Evolutionary conservation across 2,888 invertebrate genomes (phyloP).

Genomic region (Gymnocheta viridis): DNA sequence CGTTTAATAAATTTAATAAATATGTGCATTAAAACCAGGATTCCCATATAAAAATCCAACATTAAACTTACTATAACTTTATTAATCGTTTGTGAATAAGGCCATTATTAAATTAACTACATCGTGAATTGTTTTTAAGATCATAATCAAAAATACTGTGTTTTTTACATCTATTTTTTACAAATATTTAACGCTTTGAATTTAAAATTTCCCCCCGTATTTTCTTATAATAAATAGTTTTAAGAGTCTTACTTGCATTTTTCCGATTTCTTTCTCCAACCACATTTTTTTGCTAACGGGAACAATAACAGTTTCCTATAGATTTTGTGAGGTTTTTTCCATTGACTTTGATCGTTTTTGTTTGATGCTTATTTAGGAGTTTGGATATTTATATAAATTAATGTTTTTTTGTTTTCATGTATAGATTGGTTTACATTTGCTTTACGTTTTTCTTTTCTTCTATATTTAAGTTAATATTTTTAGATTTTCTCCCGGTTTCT

Average conservation of each 20-base stretch:
- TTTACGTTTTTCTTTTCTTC: constrained; percentile 24
- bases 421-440: constrained; percentile 51
- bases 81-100: too few relatives aligned
- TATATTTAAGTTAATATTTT: constrained; percentile 47
- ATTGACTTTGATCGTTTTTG: constrained; percentile 14
- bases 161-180: neutral
- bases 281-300: neutral
- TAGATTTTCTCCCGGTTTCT: constrained; percentile 47
- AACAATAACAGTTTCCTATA: neutral
- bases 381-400: constrained; percentile 52
- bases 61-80: too few relatives aligned
- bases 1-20: too few relatives aligned
- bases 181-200: neutral
- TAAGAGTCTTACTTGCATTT: neutral
- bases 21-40: too few relatives aligned
- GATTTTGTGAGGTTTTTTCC: neutral
- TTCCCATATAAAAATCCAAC: too few relatives aligned
- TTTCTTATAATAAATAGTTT: neutral
- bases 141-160: neutral
- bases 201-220: too few relatives aligned
- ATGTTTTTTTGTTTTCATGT: constrained; percentile 71
- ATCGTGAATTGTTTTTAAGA: neutral
- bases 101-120: neutral
- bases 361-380: constrained; percentile 18
- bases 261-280: neutral